Conservation (phyloP, 1,140 invertebrate genomes). For the Macrobrachium nipponense region DNA sequence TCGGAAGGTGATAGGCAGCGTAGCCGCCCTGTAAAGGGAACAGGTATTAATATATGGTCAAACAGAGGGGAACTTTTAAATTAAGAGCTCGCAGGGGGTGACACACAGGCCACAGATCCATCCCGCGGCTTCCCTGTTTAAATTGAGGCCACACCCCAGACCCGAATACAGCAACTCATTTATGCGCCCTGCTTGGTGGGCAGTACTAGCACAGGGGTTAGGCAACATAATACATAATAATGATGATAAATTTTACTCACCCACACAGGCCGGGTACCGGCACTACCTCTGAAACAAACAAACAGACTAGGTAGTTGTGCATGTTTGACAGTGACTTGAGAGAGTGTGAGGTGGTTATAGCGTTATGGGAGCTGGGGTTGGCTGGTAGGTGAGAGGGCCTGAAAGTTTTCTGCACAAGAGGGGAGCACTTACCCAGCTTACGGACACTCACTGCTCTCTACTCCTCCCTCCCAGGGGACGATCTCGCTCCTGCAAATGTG, state of each 20-base stretch:
- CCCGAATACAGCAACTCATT: constrained; percentile 33
- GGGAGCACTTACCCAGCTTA: constrained; percentile 53
- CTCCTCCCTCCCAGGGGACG: constrained; percentile 35
- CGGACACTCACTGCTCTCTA: constrained; percentile 49
- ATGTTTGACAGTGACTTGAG: constrained; percentile 53
- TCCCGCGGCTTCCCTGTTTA: constrained; percentile 21
- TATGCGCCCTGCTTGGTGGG: constrained; percentile 35
- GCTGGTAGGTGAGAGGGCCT: constrained; percentile 46
- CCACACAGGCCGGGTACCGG: constrained; percentile 58
- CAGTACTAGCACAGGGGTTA: constrained; percentile 44
- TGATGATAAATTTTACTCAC: constrained; percentile 53
- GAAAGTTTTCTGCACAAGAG: constrained; percentile 56
- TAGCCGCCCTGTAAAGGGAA: constrained; percentile 82
- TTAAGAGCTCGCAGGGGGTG: background rate
- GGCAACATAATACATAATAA: background rate
- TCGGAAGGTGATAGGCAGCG: constrained; percentile 92
- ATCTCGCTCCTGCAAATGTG: constrained; percentile 62
- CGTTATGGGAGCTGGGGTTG: constrained; percentile 47
- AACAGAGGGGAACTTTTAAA: constrained; percentile 1
- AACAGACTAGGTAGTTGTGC: constrained; percentile 56
- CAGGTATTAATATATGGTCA: constrained; percentile 14
- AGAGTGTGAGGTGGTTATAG: constrained; percentile 48
- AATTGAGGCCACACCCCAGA: constrained; percentile 18
- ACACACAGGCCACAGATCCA: background rate
- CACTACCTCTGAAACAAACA: constrained; percentile 58